Percentiles rank a stretch among this genome's conserved stretches.
Evolutionary conservation across 30 jellyfish, hydroid and myxozoan genomes (phyloP).

Genomic region (Aurelia aurita complex sp. Pacific): DNA sequence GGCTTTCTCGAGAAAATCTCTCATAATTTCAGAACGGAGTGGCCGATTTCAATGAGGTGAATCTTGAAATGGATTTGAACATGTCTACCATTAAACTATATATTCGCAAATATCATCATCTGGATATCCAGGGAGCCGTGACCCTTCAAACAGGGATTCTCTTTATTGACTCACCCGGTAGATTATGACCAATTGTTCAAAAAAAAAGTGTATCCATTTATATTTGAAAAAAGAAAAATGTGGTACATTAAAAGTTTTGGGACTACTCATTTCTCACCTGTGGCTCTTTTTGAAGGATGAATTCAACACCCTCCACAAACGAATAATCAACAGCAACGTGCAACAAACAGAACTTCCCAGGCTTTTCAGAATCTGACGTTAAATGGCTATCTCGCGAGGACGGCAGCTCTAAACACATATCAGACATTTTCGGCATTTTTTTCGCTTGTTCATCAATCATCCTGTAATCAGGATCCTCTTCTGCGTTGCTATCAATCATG

Average conservation of each 20-base stretch:
- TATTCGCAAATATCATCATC: too few relatives aligned
- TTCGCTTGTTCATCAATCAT: conserved; percentile 52
- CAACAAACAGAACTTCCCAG: conserved; percentile 70
- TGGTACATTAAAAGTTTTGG: neutral
- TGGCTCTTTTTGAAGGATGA: conserved; percentile 58
- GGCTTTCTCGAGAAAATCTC: too few relatives aligned
- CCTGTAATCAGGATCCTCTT: conserved; percentile 60
- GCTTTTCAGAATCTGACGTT: conserved; percentile 22
- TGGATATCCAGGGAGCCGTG: too few relatives aligned
- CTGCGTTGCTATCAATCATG: conserved; percentile 52
- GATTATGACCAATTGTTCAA: neutral
- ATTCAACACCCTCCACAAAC: conserved; percentile 56
- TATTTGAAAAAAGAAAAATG: neutral
- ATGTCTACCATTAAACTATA: too few relatives aligned
- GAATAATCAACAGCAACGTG: conserved; percentile 84
- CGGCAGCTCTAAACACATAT: conserved; percentile 6
- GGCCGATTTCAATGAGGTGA: too few relatives aligned
- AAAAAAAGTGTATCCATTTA: neutral
- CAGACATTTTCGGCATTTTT: conserved; percentile 36
- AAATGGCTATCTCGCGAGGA: conserved; percentile 1
- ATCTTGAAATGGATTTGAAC: too few relatives aligned
- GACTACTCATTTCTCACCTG: conserved; percentile 35
- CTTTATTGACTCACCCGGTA: too few relatives aligned
- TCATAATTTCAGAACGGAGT: too few relatives aligned
- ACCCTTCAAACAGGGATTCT: too few relatives aligned